Evolutionary conservation across 2,113 vertebrate genomes (phyloP).

Genomic region (Leptobrachium leishanense): DNA sequence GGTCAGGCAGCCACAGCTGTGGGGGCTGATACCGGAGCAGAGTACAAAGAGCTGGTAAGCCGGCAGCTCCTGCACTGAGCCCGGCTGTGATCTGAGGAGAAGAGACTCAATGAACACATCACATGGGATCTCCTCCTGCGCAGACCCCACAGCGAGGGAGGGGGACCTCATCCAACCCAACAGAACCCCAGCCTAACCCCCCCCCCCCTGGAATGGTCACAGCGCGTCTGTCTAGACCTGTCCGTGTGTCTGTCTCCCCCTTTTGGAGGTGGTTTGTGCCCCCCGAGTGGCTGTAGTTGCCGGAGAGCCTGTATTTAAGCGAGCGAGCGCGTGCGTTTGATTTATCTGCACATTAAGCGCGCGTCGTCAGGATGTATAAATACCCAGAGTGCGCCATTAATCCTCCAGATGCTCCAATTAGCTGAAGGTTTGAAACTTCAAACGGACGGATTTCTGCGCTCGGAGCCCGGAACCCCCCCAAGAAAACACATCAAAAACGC

Average conservation of each 20-base stretch:
- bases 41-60: slow-evolving; percentile 56
- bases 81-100: neutral
- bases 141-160: neutral
- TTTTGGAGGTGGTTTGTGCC: neutral
- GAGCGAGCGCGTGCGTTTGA: slow-evolving; percentile 5
- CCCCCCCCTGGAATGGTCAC: neutral
- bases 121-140: neutral
- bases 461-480: neutral
- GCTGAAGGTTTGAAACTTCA: slow-evolving; percentile 40
- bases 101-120: slow-evolving; percentile 20
- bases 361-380: slow-evolving; percentile 20
- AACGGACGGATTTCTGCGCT: slow-evolving; percentile 16
- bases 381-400: slow-evolving; percentile 31
- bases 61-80: slow-evolving; percentile 31
- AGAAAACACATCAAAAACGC: slow-evolving; percentile 6
- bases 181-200: neutral
- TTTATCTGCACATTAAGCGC: slow-evolving; percentile 22
- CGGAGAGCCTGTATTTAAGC: neutral
- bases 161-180: no score
- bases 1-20: slow-evolving; percentile 52
- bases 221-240: neutral
- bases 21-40: slow-evolving; percentile 45
- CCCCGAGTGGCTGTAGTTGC: neutral
- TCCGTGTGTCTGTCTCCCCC: slow-evolving; percentile 13
- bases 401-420: slow-evolving; percentile 44